Base-by-base conservation (phyloP, 2,113 vertebrate species). In the Crocuta crocuta region DNA sequence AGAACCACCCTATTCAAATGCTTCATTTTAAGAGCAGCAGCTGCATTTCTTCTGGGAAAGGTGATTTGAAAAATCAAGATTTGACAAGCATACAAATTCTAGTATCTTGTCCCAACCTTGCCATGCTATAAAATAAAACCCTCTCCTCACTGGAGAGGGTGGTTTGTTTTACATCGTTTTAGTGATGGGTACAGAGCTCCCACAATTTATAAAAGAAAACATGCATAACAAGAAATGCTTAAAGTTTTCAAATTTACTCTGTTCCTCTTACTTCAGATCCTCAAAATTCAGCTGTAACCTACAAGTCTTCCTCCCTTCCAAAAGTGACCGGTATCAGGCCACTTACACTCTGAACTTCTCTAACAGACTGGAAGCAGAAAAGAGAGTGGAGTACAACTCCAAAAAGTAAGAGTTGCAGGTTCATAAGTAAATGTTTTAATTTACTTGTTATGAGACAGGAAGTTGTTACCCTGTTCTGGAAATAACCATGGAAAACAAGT, bases 271-370 rank as follows among this genome's bases (percentile, higher is more conserved):
- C 24, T 33, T 0, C 19, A 79, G 13, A 76, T 45, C 39, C 35
- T 95, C 48, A 85, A 78, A 92, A 71, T 82, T 97, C 53, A 91
- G 80, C 71, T 83, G 5, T 91, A 83, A 78, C 55, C 28, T 89
- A 61, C 3, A 92, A 81, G 55, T 85, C 65, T 85, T 94, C 28
- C 81, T 95, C 28, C 9, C 58, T 89, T 94, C 94, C n/a, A 70
- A 81, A 85, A 92, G 79, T 85, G 55, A 94, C 23, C 48, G 23
- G 28, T 43, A 94, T 63, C 23, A 84, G 21, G 39, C 50, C 39
- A 80, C 65, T 70, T 79, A 55, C 43, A 78, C 4, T 70, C 73
- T 83, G 39, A 23, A n/a, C 58, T 84, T 93, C 33, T 58, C 76
- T 65, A 7, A 73, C 15, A n/a, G 24, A 84, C 83, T 17, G 12